Evolutionary conservation across 2,113 vertebrate genomes (phyloP).

Genomic region (Pundamilia nyererei): DNA sequence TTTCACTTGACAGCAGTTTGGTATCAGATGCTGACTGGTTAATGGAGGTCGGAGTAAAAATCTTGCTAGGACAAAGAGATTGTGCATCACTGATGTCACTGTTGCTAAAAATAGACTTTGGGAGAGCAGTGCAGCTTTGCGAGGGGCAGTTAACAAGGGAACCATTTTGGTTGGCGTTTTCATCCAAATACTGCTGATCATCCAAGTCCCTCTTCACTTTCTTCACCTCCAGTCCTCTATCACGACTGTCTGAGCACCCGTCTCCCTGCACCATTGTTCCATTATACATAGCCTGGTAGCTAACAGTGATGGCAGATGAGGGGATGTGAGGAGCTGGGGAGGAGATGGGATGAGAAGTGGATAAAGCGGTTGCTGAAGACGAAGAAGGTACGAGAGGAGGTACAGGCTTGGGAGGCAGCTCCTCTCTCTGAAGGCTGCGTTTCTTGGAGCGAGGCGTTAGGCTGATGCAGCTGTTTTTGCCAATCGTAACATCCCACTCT

Average conservation of each 20-base stretch:
- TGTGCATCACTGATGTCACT: conserved; percentile 16
- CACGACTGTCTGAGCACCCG: conserved; percentile 55
- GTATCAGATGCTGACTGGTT: neutral
- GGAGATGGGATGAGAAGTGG: neutral
- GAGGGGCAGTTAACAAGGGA: conserved; percentile 28
- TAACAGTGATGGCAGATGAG: conserved; percentile 15
- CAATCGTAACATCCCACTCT: conserved; percentile 75
- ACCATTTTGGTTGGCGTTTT: conserved; percentile 60
- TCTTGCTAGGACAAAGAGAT: conserved; percentile 15
- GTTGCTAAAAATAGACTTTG: conserved; percentile 32
- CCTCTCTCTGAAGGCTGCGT: conserved; percentile 79
- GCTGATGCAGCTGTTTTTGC: conserved; percentile 72
- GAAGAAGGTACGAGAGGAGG: conserved; percentile 46
- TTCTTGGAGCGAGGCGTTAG: conserved; percentile 87
- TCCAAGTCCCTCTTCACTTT: conserved; percentile 77
- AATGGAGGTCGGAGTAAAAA: conserved; percentile 11
- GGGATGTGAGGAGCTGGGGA: conserved; percentile 12
- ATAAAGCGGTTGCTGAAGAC: neutral
- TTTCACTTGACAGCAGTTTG: neutral
- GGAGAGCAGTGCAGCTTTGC: conserved; percentile 2
- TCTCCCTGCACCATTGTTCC: conserved; percentile 55
- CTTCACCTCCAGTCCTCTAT: conserved; percentile 73
- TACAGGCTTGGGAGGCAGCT: conserved; percentile 50
- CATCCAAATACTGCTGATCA: conserved; percentile 43
- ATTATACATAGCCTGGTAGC: conserved; percentile 57